Percentiles rank a stretch among this genome's conserved stretches.
Evolutionary conservation across 1,140 invertebrate species (phyloP).

Genomic region (Caenorhabditis latens): DNA sequence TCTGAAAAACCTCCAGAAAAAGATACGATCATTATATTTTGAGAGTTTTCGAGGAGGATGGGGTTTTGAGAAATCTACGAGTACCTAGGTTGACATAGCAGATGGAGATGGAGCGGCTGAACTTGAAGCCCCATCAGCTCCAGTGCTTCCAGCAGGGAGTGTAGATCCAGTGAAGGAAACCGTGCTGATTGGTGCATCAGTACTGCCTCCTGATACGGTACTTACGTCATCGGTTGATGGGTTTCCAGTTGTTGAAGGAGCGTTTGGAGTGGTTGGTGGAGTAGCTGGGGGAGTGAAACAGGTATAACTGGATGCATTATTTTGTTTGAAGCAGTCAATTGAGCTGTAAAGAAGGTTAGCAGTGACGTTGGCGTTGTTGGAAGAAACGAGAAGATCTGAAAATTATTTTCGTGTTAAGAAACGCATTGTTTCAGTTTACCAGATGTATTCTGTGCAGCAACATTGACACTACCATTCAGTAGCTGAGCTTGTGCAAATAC

Average conservation of each 20-base stretch:
- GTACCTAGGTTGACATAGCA: not conserved
- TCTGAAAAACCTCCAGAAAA: too few relatives aligned
- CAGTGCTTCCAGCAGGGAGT: not conserved
- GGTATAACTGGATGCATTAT: not conserved
- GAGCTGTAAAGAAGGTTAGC: not conserved
- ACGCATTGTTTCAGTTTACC: not conserved
- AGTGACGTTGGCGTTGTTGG: not conserved
- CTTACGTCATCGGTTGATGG: not conserved
- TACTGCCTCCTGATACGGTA: slow-evolving; percentile 29
- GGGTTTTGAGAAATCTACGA: slow-evolving; percentile 21
- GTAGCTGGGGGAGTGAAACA: slow-evolving; percentile 7
- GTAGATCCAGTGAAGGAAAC: not conserved
- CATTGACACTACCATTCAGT: slow-evolving; percentile 8
- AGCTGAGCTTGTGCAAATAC: not conserved
- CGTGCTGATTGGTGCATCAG: not conserved
- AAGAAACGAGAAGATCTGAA: not conserved
- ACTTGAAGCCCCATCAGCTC: not conserved
- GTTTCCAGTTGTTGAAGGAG: not conserved
- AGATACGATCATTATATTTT: not conserved
- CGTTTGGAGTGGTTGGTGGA: not conserved
- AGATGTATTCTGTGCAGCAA: not conserved
- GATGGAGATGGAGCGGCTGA: not conserved
- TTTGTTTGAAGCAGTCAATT: not conserved
- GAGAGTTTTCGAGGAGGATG: not conserved
- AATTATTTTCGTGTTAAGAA: not conserved